Percentiles rank a stretch among this genome's conserved stretches.
These are phyloP conservation scores for Paedocypris micromegethes DNA, from an alignment of 2,797 vertebrate genomes.

Conservation along the genomic window DNA sequence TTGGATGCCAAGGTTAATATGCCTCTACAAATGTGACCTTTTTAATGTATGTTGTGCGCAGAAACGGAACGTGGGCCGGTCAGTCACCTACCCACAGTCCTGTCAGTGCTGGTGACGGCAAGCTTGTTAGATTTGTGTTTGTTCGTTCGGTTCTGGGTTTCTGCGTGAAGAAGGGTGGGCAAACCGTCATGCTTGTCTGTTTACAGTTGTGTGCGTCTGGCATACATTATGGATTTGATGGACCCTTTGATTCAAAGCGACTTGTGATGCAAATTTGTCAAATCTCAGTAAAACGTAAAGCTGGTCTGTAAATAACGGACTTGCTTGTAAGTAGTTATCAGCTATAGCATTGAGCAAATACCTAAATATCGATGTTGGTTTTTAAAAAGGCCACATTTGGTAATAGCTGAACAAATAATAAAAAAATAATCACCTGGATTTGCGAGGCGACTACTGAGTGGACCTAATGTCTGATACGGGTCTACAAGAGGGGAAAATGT, in stretches of 20 bases:
- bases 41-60: slow-evolving; percentile 63
- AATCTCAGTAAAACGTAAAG: too few species aligned
- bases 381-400: slow-evolving; percentile 71
- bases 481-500: slow-evolving; percentile 56
- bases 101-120: slow-evolving; percentile 71
- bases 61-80: slow-evolving; percentile 49
- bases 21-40: slow-evolving; percentile 65
- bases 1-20: neutral
- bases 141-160: slow-evolving; percentile 70
- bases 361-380: slow-evolving; percentile 41
- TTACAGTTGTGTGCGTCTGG: too few species aligned
- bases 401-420: slow-evolving; percentile 27
- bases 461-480: slow-evolving; percentile 78
- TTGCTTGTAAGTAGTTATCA: too few species aligned
- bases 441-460: slow-evolving; percentile 76
- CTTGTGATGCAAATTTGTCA: too few species aligned
- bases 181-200: slow-evolving; percentile 60
- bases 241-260: too few species aligned
- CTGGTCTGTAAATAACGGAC: too few species aligned
- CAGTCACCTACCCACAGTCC: slow-evolving; percentile 73
- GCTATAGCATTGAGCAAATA: slow-evolving; percentile 15
- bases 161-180: slow-evolving; percentile 73
- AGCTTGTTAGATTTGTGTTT: slow-evolving; percentile 71
- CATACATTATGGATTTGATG: too few species aligned
- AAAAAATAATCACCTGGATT: slow-evolving; percentile 72